phyloP scores from a whole-genome alignment of 2,113 vertebrate genomes.

The Saccopteryx bilineata region DNA sequence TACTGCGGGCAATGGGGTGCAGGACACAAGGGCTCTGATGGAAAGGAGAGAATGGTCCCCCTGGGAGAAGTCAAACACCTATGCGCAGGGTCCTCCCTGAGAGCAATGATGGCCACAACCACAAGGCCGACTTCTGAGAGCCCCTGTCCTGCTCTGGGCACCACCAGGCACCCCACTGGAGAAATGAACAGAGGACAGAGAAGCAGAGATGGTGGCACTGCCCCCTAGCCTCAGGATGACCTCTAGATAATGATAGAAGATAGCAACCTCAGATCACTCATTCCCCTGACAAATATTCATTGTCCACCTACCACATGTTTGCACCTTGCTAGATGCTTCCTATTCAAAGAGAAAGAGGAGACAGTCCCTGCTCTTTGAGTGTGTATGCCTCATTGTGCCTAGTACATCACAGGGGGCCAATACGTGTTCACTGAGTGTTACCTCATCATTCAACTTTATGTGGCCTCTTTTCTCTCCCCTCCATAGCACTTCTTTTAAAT shows the following conservation, averaged over 20 bases:
- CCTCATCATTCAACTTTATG: neutral
- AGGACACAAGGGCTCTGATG: neutral
- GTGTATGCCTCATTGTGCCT: neutral
- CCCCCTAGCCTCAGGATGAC: neutral
- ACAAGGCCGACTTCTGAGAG: neutral
- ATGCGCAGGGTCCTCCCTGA: neutral
- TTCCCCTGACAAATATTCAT: neutral
- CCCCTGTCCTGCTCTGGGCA: accelerated
- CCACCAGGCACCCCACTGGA: neutral
- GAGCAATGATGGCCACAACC: neutral
- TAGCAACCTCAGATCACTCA: neutral
- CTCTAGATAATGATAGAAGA: neutral
- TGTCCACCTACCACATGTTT: too few relatives aligned
- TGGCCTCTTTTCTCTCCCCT: neutral
- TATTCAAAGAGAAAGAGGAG: neutral
- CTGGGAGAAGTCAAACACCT: neutral
- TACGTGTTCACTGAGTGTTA: neutral
- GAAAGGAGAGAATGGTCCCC: neutral
- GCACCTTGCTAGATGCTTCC: neutral
- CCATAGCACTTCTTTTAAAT: neutral
- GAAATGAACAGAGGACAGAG: neutral
- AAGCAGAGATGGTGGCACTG: neutral
- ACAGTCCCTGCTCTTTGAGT: neutral
- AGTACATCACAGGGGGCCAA: neutral
- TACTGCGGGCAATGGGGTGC: accelerated